A percentile compares a stretch with the other conserved stretches of the same genome.
These are phyloP conservation scores for Noctua janthe DNA, from an alignment of 2,888 invertebrate species.

Conservation along the genomic window DNA sequence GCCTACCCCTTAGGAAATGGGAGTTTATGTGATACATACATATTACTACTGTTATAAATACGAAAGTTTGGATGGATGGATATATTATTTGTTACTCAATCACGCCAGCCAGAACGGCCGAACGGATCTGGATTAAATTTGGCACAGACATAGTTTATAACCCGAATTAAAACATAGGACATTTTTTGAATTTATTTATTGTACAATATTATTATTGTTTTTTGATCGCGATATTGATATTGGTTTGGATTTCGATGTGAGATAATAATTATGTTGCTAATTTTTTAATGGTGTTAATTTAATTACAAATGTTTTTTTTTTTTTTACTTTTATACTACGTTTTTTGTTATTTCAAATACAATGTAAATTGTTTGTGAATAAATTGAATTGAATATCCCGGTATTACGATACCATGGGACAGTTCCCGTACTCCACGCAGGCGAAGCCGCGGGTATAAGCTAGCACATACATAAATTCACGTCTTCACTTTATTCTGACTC, in stretches of 20 bases:
- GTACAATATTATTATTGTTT: no score
- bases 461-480: not conserved
- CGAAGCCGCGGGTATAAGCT: not conserved
- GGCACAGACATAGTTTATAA: not conserved
- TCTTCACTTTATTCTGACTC: not conserved
- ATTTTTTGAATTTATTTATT: not conserved
- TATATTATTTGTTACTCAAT: not conserved
- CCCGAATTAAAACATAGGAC: not conserved
- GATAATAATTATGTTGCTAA: no score
- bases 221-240: no score
- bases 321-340: no score
- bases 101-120: not conserved
- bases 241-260: no score
- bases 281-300: no score
- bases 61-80: not conserved
- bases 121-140: not conserved
- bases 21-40: not conserved
- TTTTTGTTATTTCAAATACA: no score
- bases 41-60: not conserved
- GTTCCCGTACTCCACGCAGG: not conserved
- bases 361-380: no score
- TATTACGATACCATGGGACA: not conserved
- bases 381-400: not conserved
- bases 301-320: no score
- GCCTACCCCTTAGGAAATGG: not conserved